These are phyloP conservation scores for Carlito syrichta DNA, from an alignment of 2,113 vertebrate species.

Conservation along the genomic window DNA sequence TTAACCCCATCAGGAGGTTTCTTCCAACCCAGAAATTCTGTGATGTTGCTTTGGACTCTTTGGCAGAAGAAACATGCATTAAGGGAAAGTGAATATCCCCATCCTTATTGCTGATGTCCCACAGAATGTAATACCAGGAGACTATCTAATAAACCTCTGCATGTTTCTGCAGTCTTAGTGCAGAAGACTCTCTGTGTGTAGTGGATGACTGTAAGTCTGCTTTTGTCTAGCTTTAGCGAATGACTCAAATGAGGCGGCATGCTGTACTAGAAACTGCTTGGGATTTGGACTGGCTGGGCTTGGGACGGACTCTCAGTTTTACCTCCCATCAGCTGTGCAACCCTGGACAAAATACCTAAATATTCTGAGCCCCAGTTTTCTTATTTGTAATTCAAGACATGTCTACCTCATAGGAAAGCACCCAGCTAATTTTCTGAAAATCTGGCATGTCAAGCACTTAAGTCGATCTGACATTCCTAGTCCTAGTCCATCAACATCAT, in stretches of 20 bases:
- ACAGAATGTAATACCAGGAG: neutral
- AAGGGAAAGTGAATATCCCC: neutral
- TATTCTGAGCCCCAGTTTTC: neutral
- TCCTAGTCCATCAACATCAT: neutral
- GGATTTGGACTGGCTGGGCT: neutral
- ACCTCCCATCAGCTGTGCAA: neutral
- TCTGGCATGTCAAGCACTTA: neutral
- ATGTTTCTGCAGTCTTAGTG: neutral
- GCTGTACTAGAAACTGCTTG: neutral
- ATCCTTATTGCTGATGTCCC: neutral
- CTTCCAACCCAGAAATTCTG: neutral
- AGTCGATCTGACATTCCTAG: too few relatives aligned
- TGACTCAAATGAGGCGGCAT: neutral
- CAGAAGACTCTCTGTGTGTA: neutral
- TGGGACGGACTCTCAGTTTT: neutral
- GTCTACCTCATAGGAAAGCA: neutral
- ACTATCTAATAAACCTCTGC: neutral
- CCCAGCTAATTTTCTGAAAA: neutral
- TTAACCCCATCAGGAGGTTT: neutral
- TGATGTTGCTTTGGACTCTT: neutral
- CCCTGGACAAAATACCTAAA: neutral
- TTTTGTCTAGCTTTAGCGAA: neutral
- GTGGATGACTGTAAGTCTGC: neutral
- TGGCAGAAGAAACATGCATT: neutral
- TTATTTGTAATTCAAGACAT: neutral